These are phyloP conservation scores for Toxotes jaculatrix DNA, from an alignment of 2,113 vertebrate species.

Conservation along the genomic window DNA sequence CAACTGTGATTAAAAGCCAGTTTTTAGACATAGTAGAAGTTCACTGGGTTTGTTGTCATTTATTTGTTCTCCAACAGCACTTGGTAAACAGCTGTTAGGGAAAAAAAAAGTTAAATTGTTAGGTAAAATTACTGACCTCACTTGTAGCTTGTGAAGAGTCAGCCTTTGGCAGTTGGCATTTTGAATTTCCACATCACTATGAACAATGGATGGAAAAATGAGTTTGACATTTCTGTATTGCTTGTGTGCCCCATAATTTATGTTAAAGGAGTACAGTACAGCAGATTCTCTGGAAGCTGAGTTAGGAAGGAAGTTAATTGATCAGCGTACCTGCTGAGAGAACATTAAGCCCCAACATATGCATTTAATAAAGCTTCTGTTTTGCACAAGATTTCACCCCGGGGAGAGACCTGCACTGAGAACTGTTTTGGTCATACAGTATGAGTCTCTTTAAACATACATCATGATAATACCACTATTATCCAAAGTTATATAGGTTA, in stretches of 20 bases:
- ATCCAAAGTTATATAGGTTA: background rate
- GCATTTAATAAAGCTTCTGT: too few relatives aligned
- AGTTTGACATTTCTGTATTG: constrained; percentile 18
- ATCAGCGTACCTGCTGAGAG: background rate
- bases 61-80: background rate
- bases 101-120: too few relatives aligned
- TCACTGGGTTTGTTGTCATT: background rate
- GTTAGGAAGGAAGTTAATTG: background rate
- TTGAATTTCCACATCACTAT: constrained; percentile 17
- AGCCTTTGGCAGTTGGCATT: too few relatives aligned
- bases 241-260: background rate
- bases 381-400: background rate
- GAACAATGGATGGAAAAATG: background rate
- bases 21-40: background rate
- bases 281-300: background rate
- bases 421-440: background rate
- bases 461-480: background rate
- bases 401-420: too few relatives aligned
- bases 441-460: background rate
- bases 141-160: too few relatives aligned
- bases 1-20: constrained; percentile 12
- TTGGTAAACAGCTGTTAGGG: constrained; percentile 2
- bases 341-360: background rate
- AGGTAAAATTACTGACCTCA: too few relatives aligned
- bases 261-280: background rate